A percentile compares a stretch with the other conserved stretches of the same genome.
phyloP scores from a whole-genome alignment of 2,888 invertebrate genomes.

The Heterodera filipjevi region DNA sequence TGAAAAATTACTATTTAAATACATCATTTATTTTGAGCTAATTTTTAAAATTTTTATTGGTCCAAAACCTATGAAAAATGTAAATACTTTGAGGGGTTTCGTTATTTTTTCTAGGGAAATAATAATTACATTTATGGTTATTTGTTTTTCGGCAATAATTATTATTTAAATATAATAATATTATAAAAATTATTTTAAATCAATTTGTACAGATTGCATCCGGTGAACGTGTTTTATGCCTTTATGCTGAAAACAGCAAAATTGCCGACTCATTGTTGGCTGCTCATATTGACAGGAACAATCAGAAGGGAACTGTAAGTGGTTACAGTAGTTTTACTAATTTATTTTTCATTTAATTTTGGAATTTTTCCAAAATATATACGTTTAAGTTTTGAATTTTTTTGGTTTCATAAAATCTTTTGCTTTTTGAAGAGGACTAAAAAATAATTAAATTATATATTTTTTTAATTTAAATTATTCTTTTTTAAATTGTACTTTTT shows the following conservation, averaged over 20 bases:
- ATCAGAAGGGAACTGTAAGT: conserved; percentile 8
- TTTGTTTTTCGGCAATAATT: not conserved
- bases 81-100: no score
- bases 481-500: no score
- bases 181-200: not conserved
- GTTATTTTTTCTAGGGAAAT: no score
- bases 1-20: not conserved
- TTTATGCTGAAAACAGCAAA: conserved; percentile 57
- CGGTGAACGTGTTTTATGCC: not conserved
- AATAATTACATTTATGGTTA: no score
- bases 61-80: no score
- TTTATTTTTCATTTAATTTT: not conserved
- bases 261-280: conserved; percentile 56
- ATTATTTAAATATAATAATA: not conserved
- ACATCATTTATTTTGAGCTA: not conserved
- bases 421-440: no score
- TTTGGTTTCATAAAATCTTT: not conserved
- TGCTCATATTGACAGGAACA: conserved; percentile 44
- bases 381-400: not conserved
- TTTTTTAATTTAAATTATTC: not conserved
- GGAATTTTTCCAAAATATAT: not conserved
- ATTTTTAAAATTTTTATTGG: no score
- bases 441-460: not conserved
- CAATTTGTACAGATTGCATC: not conserved
- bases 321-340: not conserved